Evolutionary conservation across 1,140 invertebrate species (phyloP).

Genomic region (Pseudomyrmex sp.): DNA sequence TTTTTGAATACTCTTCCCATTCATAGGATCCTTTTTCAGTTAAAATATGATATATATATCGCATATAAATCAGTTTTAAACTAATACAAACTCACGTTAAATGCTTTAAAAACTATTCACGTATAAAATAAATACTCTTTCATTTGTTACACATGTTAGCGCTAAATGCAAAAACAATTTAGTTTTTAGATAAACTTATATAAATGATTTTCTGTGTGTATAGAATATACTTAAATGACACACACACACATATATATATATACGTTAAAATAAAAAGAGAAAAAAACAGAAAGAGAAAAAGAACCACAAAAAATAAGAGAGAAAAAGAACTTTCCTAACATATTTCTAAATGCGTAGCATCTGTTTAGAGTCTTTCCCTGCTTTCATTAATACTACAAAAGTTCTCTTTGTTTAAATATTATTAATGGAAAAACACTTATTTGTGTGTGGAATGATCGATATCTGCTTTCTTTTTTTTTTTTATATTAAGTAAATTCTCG

Average conservation of each 20-base stretch:
- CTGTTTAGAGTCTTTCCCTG: conserved; percentile 58
- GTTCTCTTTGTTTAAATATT: conserved; percentile 49
- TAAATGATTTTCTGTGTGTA: background rate
- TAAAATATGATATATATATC: conserved; percentile 37
- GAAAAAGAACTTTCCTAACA: conserved; percentile 58
- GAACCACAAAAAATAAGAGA: conserved; percentile 16
- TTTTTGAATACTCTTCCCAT: conserved; percentile 50
- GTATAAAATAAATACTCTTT: conserved; percentile 4
- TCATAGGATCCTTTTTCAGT: conserved; percentile 49
- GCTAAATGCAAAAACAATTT: conserved; percentile 34
- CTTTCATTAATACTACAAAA: conserved; percentile 55
- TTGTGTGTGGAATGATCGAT: conserved; percentile 66
- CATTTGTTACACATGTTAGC: conserved; percentile 26
- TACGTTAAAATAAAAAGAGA: conserved; percentile 16
- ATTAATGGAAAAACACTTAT: conserved; percentile 62
- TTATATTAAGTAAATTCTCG: conserved; percentile 49
- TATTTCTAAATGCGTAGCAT: conserved; percentile 57
- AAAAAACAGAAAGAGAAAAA: conserved; percentile 3
- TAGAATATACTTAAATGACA: conserved; percentile 33
- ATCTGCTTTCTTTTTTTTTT: conserved; percentile 41
- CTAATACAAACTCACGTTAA: conserved; percentile 49
- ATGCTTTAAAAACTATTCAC: conserved; percentile 42
- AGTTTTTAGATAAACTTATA: conserved; percentile 34
- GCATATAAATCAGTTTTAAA: conserved; percentile 29
- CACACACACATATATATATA: conserved; percentile 36